Conservation (phyloP, 2,797 vertebrate genomes). For the Artibeus jamaicensis region DNA sequence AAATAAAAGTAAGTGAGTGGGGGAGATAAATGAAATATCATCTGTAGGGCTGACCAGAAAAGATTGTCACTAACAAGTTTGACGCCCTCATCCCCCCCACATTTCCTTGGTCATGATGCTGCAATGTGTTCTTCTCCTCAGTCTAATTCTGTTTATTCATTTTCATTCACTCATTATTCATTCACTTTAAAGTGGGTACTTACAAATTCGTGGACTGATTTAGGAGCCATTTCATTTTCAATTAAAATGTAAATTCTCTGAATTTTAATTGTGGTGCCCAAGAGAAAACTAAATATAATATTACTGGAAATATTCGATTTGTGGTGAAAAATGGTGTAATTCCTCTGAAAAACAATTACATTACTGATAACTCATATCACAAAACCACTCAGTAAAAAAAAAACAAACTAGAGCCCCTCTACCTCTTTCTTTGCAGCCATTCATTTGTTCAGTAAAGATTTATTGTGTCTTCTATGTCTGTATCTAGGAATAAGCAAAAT, state of each 20-base stretch:
- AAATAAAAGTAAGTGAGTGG: not conserved
- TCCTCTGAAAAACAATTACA: not conserved
- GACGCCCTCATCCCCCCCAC: not conserved
- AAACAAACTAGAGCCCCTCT: not conserved
- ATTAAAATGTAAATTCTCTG: conserved; percentile 17
- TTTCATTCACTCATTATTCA: not conserved
- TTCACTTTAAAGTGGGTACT: not conserved
- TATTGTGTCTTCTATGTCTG: not conserved
- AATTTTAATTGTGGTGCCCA: not conserved
- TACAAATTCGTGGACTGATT: not conserved
- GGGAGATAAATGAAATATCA: not conserved
- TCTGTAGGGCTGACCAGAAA: not conserved
- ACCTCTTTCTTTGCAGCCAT: not conserved
- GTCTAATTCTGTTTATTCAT: not conserved
- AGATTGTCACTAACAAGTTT: not conserved
- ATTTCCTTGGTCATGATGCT: not conserved
- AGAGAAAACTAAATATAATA: not conserved
- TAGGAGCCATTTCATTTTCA: not conserved
- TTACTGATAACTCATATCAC: not conserved
- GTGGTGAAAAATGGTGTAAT: not conserved
- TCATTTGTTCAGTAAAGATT: not conserved
- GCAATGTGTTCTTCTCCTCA: not conserved
- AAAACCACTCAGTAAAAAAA: not conserved
- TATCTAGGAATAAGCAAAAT: not conserved
- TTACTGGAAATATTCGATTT: not conserved